phyloP scores from a whole-genome alignment of 2,888 invertebrate genomes.

The Tuta absoluta region DNA sequence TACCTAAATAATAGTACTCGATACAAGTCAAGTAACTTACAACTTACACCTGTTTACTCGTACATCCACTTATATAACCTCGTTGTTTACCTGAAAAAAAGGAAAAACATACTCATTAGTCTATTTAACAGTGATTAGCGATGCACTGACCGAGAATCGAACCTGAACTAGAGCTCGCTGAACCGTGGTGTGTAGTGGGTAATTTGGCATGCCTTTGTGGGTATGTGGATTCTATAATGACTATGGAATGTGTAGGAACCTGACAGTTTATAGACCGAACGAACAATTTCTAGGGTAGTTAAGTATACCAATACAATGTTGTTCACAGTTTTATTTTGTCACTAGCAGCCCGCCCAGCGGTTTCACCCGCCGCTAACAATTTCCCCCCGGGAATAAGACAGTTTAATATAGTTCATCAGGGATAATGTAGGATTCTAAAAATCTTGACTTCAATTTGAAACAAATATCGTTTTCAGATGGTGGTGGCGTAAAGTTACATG shows the following conservation, averaged over 20 bases:
- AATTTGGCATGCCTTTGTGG: neutral
- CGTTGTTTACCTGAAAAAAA: conserved; percentile 22
- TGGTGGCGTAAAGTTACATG: too few relatives aligned
- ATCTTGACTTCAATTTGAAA: too few relatives aligned
- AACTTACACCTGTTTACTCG: neutral
- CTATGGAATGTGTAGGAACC: neutral
- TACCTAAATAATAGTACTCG: too few relatives aligned
- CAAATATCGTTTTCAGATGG: too few relatives aligned
- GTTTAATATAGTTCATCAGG: too few relatives aligned
- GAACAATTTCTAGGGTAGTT: neutral
- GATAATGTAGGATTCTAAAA: too few relatives aligned
- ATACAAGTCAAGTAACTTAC: too few relatives aligned
- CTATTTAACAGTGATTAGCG: conserved; percentile 17
- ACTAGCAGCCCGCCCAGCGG: too few relatives aligned
- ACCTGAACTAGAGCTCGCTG: conserved; percentile 15
- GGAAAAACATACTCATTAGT: conserved; percentile 14
- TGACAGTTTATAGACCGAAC: conserved; percentile 10
- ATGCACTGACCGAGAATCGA: conserved; percentile 28
- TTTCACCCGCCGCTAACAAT: too few relatives aligned
- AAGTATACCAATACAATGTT: neutral
- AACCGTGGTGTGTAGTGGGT: neutral
- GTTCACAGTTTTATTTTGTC: too few relatives aligned
- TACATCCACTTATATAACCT: neutral
- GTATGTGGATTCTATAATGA: conserved; percentile 8
- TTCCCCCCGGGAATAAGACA: too few relatives aligned